These are phyloP conservation scores for Percina caprodes DNA, from an alignment of 2,113 vertebrate species.

Conservation along the genomic window DNA sequence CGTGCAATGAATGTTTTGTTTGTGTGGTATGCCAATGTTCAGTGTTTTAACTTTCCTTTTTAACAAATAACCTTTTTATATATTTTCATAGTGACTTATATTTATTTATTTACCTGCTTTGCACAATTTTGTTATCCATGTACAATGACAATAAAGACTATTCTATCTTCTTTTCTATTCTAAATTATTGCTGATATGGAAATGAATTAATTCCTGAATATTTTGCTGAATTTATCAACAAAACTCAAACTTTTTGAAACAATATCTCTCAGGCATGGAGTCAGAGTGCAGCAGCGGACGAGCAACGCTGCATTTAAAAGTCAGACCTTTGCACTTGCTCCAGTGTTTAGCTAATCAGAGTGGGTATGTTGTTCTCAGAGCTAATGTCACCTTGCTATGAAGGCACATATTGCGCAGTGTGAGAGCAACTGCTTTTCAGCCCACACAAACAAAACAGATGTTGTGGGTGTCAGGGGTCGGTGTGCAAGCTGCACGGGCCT, in stretches of 20 bases:
- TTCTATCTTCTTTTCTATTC: too few species aligned
- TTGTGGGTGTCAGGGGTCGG: conserved; percentile 66
- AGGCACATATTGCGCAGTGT: conserved; percentile 62
- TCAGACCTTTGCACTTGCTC: conserved; percentile 32
- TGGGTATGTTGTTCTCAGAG: conserved; percentile 42
- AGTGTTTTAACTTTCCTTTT: too few species aligned
- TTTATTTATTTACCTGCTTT: too few species aligned
- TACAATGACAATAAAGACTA: too few species aligned
- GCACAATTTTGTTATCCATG: too few species aligned
- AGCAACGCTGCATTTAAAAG: conserved; percentile 7
- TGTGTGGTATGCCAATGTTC: too few species aligned
- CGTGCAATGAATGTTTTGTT: too few species aligned
- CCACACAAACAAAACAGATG: conserved; percentile 76
- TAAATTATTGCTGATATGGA: too few species aligned
- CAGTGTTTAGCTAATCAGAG: conserved; percentile 41
- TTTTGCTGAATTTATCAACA: background rate
- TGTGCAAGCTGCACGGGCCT: conserved; percentile 61
- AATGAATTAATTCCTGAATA: background rate
- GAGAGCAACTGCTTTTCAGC: conserved; percentile 62
- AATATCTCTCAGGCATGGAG: fast-evolving
- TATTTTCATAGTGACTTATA: too few species aligned
- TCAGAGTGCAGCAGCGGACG: conserved; percentile 26
- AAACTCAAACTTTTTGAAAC: background rate
- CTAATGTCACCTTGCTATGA: conserved; percentile 71
- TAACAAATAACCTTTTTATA: too few species aligned